Evolutionary conservation across 2,888 invertebrate genomes (phyloP), one percentile per base, ranked within the genome.

Genomic region (Congeria kusceri): DNA sequence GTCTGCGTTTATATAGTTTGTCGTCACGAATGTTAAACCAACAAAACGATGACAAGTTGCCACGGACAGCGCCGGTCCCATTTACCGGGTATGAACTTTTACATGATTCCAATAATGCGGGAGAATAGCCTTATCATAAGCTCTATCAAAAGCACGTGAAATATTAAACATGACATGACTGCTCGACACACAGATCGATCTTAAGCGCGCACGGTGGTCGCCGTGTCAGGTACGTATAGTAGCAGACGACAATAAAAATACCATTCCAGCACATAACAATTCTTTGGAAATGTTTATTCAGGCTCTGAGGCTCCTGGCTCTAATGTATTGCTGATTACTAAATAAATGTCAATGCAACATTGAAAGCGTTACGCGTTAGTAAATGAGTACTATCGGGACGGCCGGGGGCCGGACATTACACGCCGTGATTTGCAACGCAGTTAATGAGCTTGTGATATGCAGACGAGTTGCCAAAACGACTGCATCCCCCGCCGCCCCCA

Each of bases 91-190:
- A 5, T 15, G 53, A 53, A 9, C 13, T 29, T 64, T 29, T 18
- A 28, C 69, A 76, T 70, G 75, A 66, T 58, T 68, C 75, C 63
- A 77, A 69, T 69, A 61, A 70, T 70, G 62, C 53, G 1, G 3
- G 57, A 79, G 83, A 83, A 85, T 83, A 73, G 73, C 65, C 49
- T 69, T 75, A 74, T 85, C 77, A 66, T 78, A 65, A 80, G 74
- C 70, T 70, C 65, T 71, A 83, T 77, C 66, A 73, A 68, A 59
- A 77, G 75, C 75, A 81, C 83, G 83, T 85, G 83, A 85, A 85
- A 85, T 85, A 85, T 85, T 85, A 81, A 85, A 81, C 76, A 83
- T 79, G 67, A 57, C 67, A 70, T 49, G 28, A 63, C 39, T 64
- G 71, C 73, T 68, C 65, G 25, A 20, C 20, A 73, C 68, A 69